A percentile compares a stretch with the other conserved stretches of the same genome.
Evolutionary conservation across 2,113 vertebrate species (phyloP).

Genomic region (Ptilorrhoa leucosticta): DNA sequence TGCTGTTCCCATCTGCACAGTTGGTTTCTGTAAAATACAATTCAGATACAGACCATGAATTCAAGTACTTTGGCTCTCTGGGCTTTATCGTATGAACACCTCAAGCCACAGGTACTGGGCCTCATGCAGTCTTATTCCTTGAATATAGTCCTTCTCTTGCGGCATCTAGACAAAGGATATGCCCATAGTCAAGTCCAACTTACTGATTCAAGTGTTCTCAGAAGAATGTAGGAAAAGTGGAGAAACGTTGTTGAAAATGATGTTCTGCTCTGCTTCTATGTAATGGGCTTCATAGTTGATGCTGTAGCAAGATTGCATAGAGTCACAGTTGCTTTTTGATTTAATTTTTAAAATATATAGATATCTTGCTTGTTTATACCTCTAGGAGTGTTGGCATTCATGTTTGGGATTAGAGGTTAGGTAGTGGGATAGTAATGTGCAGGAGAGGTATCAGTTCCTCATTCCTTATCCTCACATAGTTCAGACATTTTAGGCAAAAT

Average conservation of each 20-base stretch:
- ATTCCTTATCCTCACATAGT: not conserved
- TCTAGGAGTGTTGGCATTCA: not conserved
- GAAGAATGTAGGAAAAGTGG: not conserved
- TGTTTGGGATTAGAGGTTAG: not conserved
- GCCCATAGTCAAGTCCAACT: not conserved
- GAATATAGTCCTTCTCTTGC: not conserved
- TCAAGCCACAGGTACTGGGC: not conserved
- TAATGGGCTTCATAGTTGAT: not conserved
- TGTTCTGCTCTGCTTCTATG: not conserved
- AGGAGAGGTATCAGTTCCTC: not conserved
- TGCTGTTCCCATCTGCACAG: not conserved
- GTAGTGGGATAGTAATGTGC: not conserved
- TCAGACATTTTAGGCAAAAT: not conserved
- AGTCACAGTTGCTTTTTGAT: not conserved
- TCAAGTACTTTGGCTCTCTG: not conserved
- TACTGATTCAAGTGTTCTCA: not conserved
- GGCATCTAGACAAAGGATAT: not conserved
- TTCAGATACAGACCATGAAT: not conserved
- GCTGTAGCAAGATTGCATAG: not conserved
- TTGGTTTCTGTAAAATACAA: not conserved
- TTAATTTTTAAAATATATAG: not conserved
- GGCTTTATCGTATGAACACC: not conserved
- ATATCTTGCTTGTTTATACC: not conserved
- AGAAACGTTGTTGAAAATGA: not conserved
- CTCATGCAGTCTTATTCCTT: not conserved